Conservation (phyloP, 2,113 vertebrate species). For the Gasterosteus nipponicus region DNA sequence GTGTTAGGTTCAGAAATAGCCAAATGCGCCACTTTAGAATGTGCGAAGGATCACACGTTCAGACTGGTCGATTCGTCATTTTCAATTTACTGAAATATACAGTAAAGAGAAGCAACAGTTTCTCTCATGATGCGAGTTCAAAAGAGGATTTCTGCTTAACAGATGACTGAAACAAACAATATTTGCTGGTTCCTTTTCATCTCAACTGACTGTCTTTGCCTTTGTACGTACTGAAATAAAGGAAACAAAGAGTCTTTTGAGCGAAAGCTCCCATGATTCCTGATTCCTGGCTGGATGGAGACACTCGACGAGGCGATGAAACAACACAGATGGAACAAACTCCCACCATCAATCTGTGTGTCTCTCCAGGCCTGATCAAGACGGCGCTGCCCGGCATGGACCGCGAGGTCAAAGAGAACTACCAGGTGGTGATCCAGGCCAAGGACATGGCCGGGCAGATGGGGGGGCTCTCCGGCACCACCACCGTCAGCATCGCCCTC, state of each 20-base stretch:
- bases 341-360: background rate
- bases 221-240: background rate
- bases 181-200: background rate
- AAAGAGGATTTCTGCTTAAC: background rate
- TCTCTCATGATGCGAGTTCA: background rate
- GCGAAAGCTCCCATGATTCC: background rate
- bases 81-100: background rate
- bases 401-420: constrained; percentile 91
- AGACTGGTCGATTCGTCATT: too few relatives aligned
- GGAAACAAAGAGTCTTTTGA: background rate
- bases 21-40: too few relatives aligned
- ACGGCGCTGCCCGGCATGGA: constrained; percentile 96
- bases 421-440: constrained; percentile 96
- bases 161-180: background rate
- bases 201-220: background rate
- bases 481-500: constrained; percentile 92
- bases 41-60: too few relatives aligned
- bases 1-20: too few relatives aligned
- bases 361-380: constrained; percentile 88
- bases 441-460: constrained; percentile 99
- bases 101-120: background rate
- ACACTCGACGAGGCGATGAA: background rate
- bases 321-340: constrained; percentile 8
- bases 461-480: constrained; percentile 94
- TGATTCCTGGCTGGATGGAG: background rate